Base-by-base conservation (phyloP, 2,113 vertebrate species). In the Cromileptes altivelis region DNA sequence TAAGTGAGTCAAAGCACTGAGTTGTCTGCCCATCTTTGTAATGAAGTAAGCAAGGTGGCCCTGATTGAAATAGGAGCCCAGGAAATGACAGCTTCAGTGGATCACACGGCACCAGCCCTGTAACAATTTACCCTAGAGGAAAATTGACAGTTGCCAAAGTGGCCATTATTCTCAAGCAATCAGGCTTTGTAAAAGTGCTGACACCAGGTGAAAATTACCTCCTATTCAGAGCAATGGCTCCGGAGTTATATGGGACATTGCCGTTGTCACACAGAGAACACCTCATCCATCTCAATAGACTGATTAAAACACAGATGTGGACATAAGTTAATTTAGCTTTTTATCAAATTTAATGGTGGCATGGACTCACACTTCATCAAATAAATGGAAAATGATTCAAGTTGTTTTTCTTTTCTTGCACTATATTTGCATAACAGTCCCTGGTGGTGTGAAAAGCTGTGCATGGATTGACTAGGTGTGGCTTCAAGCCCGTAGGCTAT, bases 111-210 rank as follows among this genome's bases (percentile, higher is more conserved):
- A 50, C 78, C 86, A 45, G 63, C 88, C 53, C 77, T 60, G 58
- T 37, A 61, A 61, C 78, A 78, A 90, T 90, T 91, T 90, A 70
- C 84, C 71, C 60, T 49, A 62, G 82, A 85, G 81, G 86, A 89
- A 93, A 93, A 88, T 87, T 86, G 81, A 91, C 86, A 88, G 86
- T 91, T 87, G 85, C 90, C 85, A 86, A 90, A 88, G 90, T 88
- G 89, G 79, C 71, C 80, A 80, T 92, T 92, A 90, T 88, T 88
- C 71, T 80, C 30, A 11, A 61, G 86, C 81, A 85, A 88, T 91
- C 85, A 85, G 88, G 65, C 79, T 83, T 84, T 56, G 53, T 70
- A 60, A 86, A 90, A 85, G 85, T 89, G 89, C 87, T 89, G 91
- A 93, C 82, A 78, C 40, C 61, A 77, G 84, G 87, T 85, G 81